Evolutionary conservation across 2,888 invertebrate species (phyloP), one percentile per base, ranked within the genome.

Genomic region (Caprella mutica): DNA sequence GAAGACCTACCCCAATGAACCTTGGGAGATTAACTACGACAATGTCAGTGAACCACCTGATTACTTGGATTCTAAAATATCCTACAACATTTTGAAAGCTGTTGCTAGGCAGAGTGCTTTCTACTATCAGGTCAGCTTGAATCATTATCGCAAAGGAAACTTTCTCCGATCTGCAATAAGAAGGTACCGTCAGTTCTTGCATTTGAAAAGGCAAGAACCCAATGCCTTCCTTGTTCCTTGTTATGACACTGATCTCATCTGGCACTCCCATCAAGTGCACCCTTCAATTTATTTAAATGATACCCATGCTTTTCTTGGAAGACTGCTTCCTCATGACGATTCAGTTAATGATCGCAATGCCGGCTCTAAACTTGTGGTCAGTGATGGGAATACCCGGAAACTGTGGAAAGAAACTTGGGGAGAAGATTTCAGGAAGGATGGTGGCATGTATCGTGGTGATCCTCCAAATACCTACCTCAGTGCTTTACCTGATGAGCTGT

Each of bases 251-350:
- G 65, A 65, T 42, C 39, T 65, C 14, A 39, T 65, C 23, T 65
- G 65, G 65, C 62, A 65, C 29, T 30, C 65, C 1, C 65, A 65
- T 42, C 62, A 63, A 58, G 62, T 61, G 5, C 61, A 64, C 26
- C 65, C 65, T 1, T 38, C 39, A 14, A 38, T 54, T 5, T 65
- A 65, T 48, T 43, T 52, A 30, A 29, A 51, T 19, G 63, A 64
- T 27, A 64, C 59, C 2, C 44, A 48, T 23, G 40, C 29, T 2
- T 44, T 65, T 5, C 50, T 65, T 14, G 63, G 61, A 3, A 44
- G 55, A 4, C 21, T 64, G 0, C 40, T 65, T 5, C 62, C 59
- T 14, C 65, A 65, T 50, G 65, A 65, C 30, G 65, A 65, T 40
- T 65, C 65, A 17, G 65, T 65, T 14, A 65, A 65, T 33, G 61